Evolutionary conservation across 2,113 vertebrate species (phyloP).

Genomic region (Girardinichthys multiradiatus): DNA sequence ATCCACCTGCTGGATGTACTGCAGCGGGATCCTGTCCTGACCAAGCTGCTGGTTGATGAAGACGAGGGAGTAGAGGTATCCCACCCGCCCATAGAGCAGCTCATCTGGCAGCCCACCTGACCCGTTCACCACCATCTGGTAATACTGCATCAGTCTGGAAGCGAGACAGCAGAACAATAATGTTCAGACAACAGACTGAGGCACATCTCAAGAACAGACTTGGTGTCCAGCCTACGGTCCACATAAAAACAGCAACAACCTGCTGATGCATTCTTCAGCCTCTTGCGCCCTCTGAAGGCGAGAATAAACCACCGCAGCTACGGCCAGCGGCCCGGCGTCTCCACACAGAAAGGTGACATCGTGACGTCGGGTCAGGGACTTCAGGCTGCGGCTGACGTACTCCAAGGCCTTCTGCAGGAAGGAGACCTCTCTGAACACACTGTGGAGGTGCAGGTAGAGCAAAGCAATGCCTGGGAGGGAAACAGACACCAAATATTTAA

Average conservation of each 20-base stretch:
- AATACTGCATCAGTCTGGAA: constrained; percentile 87
- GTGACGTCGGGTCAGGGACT: constrained; percentile 83
- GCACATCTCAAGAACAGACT: not conserved
- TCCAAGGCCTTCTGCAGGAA: constrained; percentile 87
- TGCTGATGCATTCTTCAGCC: constrained; percentile 87
- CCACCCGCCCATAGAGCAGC: constrained; percentile 91
- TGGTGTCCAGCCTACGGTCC: too few species aligned
- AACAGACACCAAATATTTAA: not conserved
- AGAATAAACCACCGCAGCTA: constrained; percentile 87
- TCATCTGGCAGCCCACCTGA: constrained; percentile 86
- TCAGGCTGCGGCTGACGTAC: constrained; percentile 85
- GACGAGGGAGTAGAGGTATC: constrained; percentile 88
- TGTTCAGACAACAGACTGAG: not conserved
- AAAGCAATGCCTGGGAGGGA: constrained; percentile 87
- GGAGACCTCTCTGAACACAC: constrained; percentile 84
- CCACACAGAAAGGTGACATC: constrained; percentile 95
- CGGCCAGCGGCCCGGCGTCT: constrained; percentile 88
- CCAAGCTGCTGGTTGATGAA: constrained; percentile 93
- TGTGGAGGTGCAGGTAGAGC: constrained; percentile 91
- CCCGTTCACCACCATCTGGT: constrained; percentile 77
- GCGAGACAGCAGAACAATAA: not conserved
- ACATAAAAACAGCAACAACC: constrained; percentile 70
- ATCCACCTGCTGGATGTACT: constrained; percentile 91
- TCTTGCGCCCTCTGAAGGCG: constrained; percentile 86
- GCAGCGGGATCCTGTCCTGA: constrained; percentile 87